Conservation (phyloP, 2,113 vertebrate species). For the Eulemur macaco region DNA sequence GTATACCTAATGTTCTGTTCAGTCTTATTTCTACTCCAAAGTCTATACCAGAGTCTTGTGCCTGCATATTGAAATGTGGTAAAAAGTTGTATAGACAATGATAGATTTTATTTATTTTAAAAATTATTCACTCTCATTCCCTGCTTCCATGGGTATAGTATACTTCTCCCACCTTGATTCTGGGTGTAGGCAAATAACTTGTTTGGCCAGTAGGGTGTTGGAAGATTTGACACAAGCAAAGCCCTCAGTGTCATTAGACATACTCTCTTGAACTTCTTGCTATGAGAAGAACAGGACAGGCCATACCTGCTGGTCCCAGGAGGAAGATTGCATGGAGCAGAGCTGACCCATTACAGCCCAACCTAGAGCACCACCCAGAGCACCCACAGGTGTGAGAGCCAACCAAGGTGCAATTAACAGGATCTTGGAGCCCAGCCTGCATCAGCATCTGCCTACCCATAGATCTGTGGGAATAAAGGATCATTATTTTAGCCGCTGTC, state of each 20-base stretch:
- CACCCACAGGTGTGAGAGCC: rapidly evolving
- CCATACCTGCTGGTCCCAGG: not conserved
- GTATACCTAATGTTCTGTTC: not conserved
- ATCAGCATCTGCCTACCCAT: not conserved
- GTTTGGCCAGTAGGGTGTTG: not conserved
- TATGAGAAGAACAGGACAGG: not conserved
- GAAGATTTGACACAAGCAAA: not conserved
- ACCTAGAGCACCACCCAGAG: too few species aligned
- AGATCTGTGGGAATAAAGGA: not conserved
- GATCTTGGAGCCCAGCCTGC: not conserved
- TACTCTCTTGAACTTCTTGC: not conserved
- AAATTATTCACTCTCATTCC: not conserved
- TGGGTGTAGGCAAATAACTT: not conserved
- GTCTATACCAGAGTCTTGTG: not conserved
- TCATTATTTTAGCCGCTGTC: not conserved
- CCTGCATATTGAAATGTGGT: not conserved
- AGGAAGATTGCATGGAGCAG: not conserved
- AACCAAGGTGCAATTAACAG: not conserved
- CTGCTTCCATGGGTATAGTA: not conserved
- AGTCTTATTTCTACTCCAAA: not conserved
- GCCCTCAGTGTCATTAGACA: not conserved
- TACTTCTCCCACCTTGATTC: not conserved
- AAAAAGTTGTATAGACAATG: not conserved
- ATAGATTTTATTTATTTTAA: not conserved
- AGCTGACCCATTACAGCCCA: not conserved